Evolutionary conservation across 2,797 vertebrate genomes (phyloP).

Genomic region (Sebastes elongatus): DNA sequence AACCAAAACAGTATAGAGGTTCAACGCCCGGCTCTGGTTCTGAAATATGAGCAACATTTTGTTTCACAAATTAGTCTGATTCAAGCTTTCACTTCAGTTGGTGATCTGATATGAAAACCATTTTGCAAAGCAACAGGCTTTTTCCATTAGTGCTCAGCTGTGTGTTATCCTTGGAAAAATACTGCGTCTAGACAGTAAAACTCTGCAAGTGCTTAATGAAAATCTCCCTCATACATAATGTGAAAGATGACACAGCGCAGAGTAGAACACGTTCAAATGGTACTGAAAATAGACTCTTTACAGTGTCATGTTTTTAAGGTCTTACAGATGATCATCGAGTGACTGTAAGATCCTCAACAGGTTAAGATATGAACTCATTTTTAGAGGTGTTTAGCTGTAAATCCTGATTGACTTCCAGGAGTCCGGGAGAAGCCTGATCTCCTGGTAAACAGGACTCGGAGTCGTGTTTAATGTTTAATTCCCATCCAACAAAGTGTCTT

Average conservation of each 20-base stretch:
- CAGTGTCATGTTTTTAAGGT: not conserved
- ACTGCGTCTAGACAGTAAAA: slow-evolving; percentile 26
- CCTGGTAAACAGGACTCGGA: slow-evolving; percentile 2
- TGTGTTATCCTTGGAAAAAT: slow-evolving; percentile 44
- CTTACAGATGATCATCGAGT: not conserved
- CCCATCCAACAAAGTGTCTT: slow-evolving; percentile 46
- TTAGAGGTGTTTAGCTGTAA: not conserved
- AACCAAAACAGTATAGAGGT: not conserved
- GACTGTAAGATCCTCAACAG: not conserved
- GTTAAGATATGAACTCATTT: not conserved
- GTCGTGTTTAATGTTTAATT: slow-evolving; percentile 33
- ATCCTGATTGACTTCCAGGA: not conserved
- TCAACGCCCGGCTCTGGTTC: not conserved
- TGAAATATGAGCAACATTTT: not conserved
- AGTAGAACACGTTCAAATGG: not conserved
- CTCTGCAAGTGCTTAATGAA: slow-evolving; percentile 17
- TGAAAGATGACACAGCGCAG: not conserved
- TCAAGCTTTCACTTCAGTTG: slow-evolving; percentile 1
- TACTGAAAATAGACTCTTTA: not conserved
- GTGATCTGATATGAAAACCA: slow-evolving; percentile 36
- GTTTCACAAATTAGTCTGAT: not conserved
- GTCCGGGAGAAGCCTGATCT: not conserved
- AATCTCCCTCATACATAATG: slow-evolving; percentile 16
- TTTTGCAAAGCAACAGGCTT: slow-evolving; percentile 27
- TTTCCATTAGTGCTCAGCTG: slow-evolving; percentile 1